Conservation (phyloP, 2,797 vertebrate species). For the Hippocampus kuda region DNA sequence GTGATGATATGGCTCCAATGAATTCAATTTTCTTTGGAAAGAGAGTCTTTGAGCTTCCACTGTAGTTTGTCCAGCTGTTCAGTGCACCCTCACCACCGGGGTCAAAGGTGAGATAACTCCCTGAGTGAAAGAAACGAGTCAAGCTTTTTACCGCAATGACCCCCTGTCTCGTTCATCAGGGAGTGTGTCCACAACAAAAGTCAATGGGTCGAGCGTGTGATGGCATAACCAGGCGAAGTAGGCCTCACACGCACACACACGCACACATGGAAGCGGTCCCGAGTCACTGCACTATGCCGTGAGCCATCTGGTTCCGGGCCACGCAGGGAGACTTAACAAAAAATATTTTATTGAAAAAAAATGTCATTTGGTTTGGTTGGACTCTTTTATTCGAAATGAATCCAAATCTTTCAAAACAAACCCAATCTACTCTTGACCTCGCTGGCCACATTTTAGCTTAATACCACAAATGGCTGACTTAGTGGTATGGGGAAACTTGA, state of each 20-base stretch:
- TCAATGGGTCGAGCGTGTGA: conserved; percentile 30
- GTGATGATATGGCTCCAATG: not conserved
- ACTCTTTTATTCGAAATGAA: not conserved
- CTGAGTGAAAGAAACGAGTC: conserved; percentile 37
- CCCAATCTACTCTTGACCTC: not conserved
- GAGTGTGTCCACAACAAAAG: conserved; percentile 36
- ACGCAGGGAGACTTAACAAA: not conserved
- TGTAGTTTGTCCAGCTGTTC: not conserved
- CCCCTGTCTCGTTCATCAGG: conserved; percentile 27
- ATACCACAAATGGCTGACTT: conserved; percentile 1
- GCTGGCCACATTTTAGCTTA: not conserved
- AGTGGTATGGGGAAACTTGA: conserved; percentile 2
- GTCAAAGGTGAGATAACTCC: conserved; percentile 36
- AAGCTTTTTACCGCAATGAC: conserved; percentile 25
- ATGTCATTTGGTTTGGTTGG: not conserved
- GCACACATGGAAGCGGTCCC: not conserved
- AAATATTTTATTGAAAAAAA: not conserved
- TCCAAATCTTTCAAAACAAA: not conserved
- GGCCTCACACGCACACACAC: conserved; percentile 10
- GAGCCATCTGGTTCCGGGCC: not conserved
- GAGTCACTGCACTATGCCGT: not conserved
- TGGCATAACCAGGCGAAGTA: conserved; percentile 45
- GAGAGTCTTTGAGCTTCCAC: not conserved
- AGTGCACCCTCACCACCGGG: not conserved
- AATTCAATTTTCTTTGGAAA: not conserved